Percentiles rank a stretch among this genome's conserved stretches.
phyloP scores from a whole-genome alignment of 2,797 vertebrate genomes.

The Epinephelus coioides region DNA sequence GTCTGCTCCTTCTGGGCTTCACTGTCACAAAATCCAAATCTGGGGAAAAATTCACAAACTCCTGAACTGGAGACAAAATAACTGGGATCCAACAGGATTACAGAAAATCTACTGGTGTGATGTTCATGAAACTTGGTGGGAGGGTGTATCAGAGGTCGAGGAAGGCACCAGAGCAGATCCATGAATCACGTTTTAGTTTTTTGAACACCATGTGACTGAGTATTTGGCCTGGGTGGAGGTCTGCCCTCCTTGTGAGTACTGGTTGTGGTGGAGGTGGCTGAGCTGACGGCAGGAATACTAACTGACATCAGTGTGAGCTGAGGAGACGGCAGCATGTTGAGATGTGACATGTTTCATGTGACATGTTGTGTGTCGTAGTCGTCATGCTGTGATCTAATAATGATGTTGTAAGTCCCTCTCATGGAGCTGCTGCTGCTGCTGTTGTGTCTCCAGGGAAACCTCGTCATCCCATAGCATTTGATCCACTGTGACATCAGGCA shows the following conservation, averaged over 20 bases:
- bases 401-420: conserved; percentile 2
- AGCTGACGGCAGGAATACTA: not conserved
- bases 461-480: conserved; percentile 23
- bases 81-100: too few relatives aligned
- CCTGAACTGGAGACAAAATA: not conserved
- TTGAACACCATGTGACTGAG: too few relatives aligned
- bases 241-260: too few relatives aligned
- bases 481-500: conserved; percentile 27
- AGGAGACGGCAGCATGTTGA: not conserved
- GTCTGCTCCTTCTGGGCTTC: not conserved
- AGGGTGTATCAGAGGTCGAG: too few relatives aligned
- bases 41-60: too few relatives aligned
- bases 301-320: not conserved
- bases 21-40: not conserved
- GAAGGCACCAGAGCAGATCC: too few relatives aligned
- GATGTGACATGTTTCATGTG: conserved; percentile 8
- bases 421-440: conserved; percentile 26
- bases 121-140: too few relatives aligned
- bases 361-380: conserved; percentile 8
- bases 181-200: too few relatives aligned
- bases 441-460: conserved; percentile 48
- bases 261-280: too few relatives aligned
- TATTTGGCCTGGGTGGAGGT: too few relatives aligned
- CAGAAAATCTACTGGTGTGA: too few relatives aligned
- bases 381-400: conserved; percentile 28